Evolutionary conservation across 1,140 invertebrate species (phyloP).

Genomic region (Sminthurides bifidus): DNA sequence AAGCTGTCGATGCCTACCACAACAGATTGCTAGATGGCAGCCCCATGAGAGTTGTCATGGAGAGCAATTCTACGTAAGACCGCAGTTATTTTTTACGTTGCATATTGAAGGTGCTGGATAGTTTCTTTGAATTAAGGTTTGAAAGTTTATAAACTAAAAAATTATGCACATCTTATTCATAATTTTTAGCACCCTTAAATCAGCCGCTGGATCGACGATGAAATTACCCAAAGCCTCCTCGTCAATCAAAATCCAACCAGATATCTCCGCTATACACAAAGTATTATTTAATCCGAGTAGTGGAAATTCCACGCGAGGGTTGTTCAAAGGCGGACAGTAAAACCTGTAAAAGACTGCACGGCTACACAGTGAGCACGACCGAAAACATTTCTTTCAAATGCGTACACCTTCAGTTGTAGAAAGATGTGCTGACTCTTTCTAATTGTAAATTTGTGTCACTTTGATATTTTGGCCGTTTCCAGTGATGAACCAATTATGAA

Average conservation of each 20-base stretch:
- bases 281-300: constrained; percentile 32
- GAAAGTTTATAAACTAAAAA: background rate
- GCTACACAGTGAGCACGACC: no score
- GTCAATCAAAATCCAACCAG: constrained; percentile 29
- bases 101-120: background rate
- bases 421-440: no score
- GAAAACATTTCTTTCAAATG: no score
- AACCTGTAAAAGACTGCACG: background rate
- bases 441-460: no score
- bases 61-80: constrained; percentile 2
- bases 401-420: no score
- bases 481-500: no score
- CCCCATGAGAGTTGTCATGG: constrained; percentile 21
- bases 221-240: constrained; percentile 25
- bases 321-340: constrained; percentile 26
- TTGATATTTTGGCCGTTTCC: no score
- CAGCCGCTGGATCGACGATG: constrained; percentile 25
- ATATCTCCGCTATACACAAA: constrained; percentile 33
- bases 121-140: no score
- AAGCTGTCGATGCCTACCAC: constrained; percentile 43
- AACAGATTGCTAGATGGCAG: constrained; percentile 33
- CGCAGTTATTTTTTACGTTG: background rate
- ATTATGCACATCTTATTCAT: background rate
- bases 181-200: constrained; percentile 19
- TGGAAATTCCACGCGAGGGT: constrained; percentile 20